Base-by-base conservation (phyloP, 1,140 invertebrate species). In the Globodera ellingtonae region DNA sequence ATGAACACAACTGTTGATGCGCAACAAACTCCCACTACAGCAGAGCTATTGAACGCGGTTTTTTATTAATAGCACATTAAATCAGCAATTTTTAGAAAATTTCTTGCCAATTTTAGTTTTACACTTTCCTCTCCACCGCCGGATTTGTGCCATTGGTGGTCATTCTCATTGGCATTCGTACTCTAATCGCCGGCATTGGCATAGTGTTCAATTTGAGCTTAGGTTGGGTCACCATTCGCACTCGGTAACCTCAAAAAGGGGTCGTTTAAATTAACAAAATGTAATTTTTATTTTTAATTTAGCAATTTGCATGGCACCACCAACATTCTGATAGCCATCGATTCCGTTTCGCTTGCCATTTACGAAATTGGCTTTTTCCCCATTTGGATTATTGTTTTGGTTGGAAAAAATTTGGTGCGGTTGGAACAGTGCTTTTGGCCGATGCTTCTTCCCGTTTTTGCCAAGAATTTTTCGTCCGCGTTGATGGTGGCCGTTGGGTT, bases 81-180 rank as follows among this genome's bases (percentile, higher is more conserved):
- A 24, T 24, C 24, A 24, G 24, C 24, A 0, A 24, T 24, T 24
- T 24, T 24, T 24, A 24, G 24, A 24, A 24, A 24, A 24, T 24
- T 24, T 24, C 24, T 24, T 24, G 24, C 24, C 24, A 24, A 24
- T 24, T 73, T 73, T 18, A 73, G 72, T 73, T 73, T 46, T 73
- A 73, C 72, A 8, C 24, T 7, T 52, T 24, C 18, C 72, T 73
- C 3, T 73, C 48, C 72, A 15, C 65, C 18, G 8, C 72, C 72
- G 72, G 72, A 47, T 52, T 69, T 69, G 72, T 73, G 48, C 72
- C 72, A 10, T 35, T 56, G 65, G 8, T 73, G n/a, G 65, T 46
- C n/a, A 21, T 73, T 46, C 72, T 73, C 8, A 35, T 73, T 18
- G 6, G 9, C 8, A 8, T 73, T 46, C 48, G 65, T 24, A 46